These are phyloP conservation scores for Heterocephalus glaber DNA, from an alignment of 2,113 vertebrate genomes.

Conservation along the genomic window DNA sequence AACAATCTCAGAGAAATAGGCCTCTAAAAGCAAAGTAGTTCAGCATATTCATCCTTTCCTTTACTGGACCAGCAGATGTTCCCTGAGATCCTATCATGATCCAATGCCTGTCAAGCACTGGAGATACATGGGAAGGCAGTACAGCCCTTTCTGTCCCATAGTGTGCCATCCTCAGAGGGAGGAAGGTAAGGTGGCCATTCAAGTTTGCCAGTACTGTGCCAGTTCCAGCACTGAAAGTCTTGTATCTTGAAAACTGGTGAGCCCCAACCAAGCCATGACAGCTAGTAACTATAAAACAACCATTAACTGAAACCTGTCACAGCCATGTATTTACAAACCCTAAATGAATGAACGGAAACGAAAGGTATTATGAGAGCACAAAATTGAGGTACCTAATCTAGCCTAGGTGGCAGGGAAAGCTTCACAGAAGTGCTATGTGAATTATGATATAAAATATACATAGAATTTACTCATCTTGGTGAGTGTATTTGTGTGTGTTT, in stretches of 20 bases:
- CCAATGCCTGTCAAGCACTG: background rate
- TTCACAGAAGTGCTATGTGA: background rate
- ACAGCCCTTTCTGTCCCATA: background rate
- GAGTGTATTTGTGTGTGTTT: background rate
- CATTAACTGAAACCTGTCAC: background rate
- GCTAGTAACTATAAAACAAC: background rate
- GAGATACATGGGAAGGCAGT: background rate
- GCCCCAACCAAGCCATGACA: background rate
- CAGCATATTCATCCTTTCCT: background rate
- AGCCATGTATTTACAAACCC: background rate
- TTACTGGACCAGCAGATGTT: background rate
- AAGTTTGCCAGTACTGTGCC: background rate
- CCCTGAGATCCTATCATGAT: background rate
- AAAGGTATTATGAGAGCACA: background rate
- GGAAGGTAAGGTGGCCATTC: no score
- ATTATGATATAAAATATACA: constrained; percentile 11
- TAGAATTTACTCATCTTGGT: background rate
- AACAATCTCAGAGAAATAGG: background rate
- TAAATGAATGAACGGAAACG: background rate
- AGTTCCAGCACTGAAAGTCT: background rate
- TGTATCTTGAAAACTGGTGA: background rate
- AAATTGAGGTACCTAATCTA: background rate
- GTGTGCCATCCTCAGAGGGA: background rate
- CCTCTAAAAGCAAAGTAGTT: background rate
- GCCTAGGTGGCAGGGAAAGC: background rate